A percentile compares a stretch with the other conserved stretches of the same genome.
These are phyloP conservation scores for Peromyscus aztecus DNA, from an alignment of 2,797 vertebrate genomes.

Conservation along the genomic window DNA sequence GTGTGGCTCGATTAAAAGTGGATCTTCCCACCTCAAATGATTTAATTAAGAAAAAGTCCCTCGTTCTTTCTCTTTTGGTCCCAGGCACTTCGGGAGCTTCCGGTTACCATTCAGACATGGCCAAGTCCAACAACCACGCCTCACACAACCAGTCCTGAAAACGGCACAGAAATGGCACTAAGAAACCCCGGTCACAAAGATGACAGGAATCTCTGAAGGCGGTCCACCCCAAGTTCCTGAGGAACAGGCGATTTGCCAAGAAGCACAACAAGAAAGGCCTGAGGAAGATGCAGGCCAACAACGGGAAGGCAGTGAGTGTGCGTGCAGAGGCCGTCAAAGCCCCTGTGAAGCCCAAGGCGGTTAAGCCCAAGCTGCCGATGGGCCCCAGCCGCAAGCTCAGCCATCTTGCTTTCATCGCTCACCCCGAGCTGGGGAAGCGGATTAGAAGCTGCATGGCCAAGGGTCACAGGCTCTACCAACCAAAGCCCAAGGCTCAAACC, in stretches of 20 bases:
- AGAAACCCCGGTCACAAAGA: background rate
- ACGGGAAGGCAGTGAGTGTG: background rate
- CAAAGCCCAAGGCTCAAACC: background rate
- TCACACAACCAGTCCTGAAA: background rate
- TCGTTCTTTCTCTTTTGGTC: background rate
- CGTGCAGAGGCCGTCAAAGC: background rate
- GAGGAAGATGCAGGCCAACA: background rate
- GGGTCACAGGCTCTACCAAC: background rate
- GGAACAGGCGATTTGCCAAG: background rate
- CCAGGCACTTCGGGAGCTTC: background rate
- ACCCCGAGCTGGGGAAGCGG: background rate
- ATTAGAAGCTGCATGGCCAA: background rate
- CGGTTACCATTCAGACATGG: background rate
- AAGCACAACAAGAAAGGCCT: background rate
- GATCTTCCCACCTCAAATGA: background rate
- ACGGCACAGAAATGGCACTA: background rate
- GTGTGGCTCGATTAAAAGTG: background rate
- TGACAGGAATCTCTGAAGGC: background rate
- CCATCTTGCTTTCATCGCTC: background rate
- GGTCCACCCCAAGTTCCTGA: background rate
- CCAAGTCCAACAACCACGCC: background rate
- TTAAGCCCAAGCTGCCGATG: background rate
- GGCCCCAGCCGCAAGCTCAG: background rate
- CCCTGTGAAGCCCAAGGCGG: background rate
- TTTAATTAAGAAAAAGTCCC: background rate